Evolutionary conservation across 1,140 invertebrate genomes (phyloP).

Genomic region (Anastrepha obliqua): DNA sequence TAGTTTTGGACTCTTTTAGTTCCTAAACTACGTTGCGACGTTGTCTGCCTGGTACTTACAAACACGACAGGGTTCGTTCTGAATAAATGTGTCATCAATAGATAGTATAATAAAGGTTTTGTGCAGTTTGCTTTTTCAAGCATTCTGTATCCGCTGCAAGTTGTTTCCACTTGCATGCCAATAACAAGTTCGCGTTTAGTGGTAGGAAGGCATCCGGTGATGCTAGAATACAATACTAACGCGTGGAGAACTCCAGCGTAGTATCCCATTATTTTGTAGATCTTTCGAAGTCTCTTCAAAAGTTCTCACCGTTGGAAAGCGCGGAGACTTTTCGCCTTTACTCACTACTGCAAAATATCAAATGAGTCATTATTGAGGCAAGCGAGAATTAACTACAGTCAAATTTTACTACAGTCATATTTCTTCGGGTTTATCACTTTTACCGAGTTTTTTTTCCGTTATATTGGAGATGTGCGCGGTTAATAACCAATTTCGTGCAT

Average conservation of each 20-base stretch:
- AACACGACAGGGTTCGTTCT: slow-evolving; percentile 84
- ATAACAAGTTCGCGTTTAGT: slow-evolving; percentile 85
- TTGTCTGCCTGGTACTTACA: slow-evolving; percentile 82
- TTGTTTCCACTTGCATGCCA: slow-evolving; percentile 91
- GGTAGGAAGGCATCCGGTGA: slow-evolving; percentile 85
- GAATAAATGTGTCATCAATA: slow-evolving; percentile 86
- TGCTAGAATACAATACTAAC: slow-evolving; percentile 86
- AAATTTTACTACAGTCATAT: no score
- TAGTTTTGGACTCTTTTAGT: slow-evolving; percentile 90
- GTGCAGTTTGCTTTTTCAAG: slow-evolving; percentile 79
- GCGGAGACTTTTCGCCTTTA: slow-evolving; percentile 55
- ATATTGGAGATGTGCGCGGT: no score
- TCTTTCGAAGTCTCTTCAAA: slow-evolving; percentile 55
- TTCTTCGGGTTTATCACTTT: no score
- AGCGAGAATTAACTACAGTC: no score
- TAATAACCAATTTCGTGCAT: no score
- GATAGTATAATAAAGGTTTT: slow-evolving; percentile 76
- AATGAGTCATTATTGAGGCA: no score
- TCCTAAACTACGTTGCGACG: slow-evolving; percentile 87
- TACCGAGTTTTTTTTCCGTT: no score
- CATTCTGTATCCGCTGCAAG: slow-evolving; percentile 89
- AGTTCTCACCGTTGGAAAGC: no score
- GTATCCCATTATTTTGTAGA: slow-evolving; percentile 82
- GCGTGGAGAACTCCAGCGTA: slow-evolving; percentile 86
- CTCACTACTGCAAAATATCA: slow-evolving; percentile 55